Evolutionary conservation across 2,797 vertebrate genomes (phyloP).

Genomic region (Darevskia mixta): DNA sequence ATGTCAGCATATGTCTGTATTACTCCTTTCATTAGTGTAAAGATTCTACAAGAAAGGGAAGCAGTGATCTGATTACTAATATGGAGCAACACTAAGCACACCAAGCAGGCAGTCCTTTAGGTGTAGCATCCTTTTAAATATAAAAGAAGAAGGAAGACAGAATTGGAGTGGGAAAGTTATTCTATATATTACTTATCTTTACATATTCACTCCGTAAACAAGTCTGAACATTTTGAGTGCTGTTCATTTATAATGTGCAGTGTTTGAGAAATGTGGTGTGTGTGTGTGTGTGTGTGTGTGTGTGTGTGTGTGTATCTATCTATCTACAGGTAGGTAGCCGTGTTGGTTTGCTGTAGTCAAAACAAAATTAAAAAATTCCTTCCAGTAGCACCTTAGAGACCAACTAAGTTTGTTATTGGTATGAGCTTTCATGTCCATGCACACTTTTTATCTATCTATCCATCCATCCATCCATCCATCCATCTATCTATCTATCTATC

Average conservation of each 20-base stretch:
- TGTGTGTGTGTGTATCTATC: too few relatives aligned
- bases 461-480: too few relatives aligned
- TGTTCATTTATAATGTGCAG: background rate
- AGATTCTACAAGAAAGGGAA: constrained; percentile 58
- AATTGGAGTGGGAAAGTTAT: background rate
- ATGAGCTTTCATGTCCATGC: too few relatives aligned
- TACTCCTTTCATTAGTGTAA: constrained; percentile 54
- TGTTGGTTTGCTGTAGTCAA: too few relatives aligned
- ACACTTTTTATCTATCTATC: too few relatives aligned
- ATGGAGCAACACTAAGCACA: constrained; percentile 41
- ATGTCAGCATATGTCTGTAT: constrained; percentile 46
- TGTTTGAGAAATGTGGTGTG: background rate
- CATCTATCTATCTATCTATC: too few relatives aligned
- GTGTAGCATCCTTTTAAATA: constrained; percentile 35
- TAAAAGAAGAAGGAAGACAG: background rate
- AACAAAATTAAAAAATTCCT: too few relatives aligned
- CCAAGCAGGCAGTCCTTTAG: constrained; percentile 18
- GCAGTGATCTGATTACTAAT: constrained; percentile 59
- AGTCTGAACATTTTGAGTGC: background rate
- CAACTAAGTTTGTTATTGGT: too few relatives aligned
- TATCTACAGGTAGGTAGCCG: too few relatives aligned
- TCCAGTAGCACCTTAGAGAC: too few relatives aligned
- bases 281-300: too few relatives aligned
- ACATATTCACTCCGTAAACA: background rate
- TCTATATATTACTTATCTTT: background rate